phyloP scores from a whole-genome alignment of 92 coral and sea anemone species.

The Plumapathes pennacea region DNA sequence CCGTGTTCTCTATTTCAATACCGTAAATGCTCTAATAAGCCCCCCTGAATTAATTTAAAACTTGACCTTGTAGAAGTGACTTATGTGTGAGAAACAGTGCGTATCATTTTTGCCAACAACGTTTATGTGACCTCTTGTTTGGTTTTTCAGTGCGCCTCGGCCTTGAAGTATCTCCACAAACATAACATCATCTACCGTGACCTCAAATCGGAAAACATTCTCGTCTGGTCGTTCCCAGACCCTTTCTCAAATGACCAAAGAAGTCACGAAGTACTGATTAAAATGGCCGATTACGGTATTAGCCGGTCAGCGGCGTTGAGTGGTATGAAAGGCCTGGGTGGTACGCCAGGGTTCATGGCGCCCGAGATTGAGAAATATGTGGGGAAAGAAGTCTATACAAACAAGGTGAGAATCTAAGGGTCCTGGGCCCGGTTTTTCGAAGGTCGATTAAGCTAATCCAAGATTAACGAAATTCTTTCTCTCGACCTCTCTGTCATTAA shows the following conservation, averaged over 20 bases:
- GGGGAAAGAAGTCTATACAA: conserved; percentile 93
- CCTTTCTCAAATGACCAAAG: conserved; percentile 74
- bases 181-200: conserved; percentile 98
- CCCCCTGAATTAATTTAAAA: background rate
- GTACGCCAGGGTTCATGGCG: conserved; percentile 99
- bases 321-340: conserved; percentile 98
- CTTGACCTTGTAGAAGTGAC: too few species aligned
- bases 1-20: background rate
- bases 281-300: conserved; percentile 99
- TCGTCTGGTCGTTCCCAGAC: conserved; percentile 90
- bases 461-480: too few species aligned
- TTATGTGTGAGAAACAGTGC: background rate
- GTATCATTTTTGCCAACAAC: background rate
- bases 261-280: conserved; percentile 69
- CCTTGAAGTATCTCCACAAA: conserved; percentile 95
- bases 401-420: conserved; percentile 93
- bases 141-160: conserved; percentile 80
- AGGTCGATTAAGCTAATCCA: too few species aligned
- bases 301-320: conserved; percentile 97
- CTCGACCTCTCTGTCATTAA: too few species aligned
- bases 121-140: background rate
- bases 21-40: background rate
- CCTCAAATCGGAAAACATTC: conserved; percentile 96
- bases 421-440: too few species aligned
- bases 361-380: conserved; percentile 98